Conservation (phyloP, 2,113 vertebrate genomes). For the Peromyscus leucopus region DNA sequence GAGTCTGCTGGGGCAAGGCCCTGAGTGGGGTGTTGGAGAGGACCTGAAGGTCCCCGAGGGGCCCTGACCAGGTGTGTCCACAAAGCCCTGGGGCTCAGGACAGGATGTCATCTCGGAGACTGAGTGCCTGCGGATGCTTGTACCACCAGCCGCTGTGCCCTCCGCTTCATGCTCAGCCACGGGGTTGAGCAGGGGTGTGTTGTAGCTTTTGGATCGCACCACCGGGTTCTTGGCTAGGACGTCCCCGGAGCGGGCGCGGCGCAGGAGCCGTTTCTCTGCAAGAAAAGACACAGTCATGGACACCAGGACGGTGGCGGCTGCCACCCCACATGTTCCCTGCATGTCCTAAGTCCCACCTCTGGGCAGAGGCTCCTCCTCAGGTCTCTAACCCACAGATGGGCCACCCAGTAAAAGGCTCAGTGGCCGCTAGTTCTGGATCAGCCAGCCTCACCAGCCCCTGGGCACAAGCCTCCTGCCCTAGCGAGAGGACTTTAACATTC, state of each 20-base stretch:
- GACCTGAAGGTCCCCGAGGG: conserved; percentile 70
- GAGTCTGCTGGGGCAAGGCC: conserved; percentile 85
- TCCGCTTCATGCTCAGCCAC: conserved; percentile 94
- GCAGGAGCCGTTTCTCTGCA: conserved; percentile 93
- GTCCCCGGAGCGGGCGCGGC: conserved; percentile 87
- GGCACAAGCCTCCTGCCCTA: rapidly evolving
- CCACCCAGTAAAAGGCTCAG: neutral
- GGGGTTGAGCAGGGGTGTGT: conserved; percentile 94
- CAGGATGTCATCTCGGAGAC: conserved; percentile 96
- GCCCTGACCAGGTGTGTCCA: conserved; percentile 84
- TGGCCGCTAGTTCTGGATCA: neutral
- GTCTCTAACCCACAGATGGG: neutral
- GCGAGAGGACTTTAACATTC: neutral
- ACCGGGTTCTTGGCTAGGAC: conserved; percentile 92
- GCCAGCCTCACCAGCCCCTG: neutral
- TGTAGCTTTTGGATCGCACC: conserved; percentile 97
- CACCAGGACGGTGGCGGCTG: neutral
- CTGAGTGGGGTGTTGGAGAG: conserved; percentile 42
- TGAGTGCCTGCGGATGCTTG: conserved; percentile 92
- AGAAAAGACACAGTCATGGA: neutral
- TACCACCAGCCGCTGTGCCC: conserved; percentile 75
- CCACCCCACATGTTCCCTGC: neutral
- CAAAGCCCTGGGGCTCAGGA: conserved; percentile 89
- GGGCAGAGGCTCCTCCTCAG: neutral
- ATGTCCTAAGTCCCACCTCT: neutral